Evolutionary conservation across 2,888 invertebrate genomes (phyloP), one percentile per base, ranked within the genome.

Genomic region (Aphodius sticticus): DNA sequence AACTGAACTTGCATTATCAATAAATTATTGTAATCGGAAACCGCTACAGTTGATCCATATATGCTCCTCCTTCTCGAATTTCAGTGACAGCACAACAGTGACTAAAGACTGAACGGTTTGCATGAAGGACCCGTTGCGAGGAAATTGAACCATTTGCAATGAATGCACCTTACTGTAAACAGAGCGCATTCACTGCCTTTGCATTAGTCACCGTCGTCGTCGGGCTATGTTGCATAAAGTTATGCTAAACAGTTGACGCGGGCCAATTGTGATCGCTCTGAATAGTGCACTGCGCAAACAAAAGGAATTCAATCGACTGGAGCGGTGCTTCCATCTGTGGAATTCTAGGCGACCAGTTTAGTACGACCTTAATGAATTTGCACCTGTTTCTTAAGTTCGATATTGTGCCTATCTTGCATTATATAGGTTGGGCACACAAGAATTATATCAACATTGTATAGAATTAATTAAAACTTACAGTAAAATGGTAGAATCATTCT

Each of bases 91-190:
- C 53, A 12, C 53, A 53, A 53, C 53, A 53, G 6, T 53, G 53
- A 26, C 53, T 9, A 5, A 53, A 53, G 38, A 38, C 53, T 9
- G 53, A 53, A 53, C 53, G 53, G 53, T 53, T 53, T 12, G 9
- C 53, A 53, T 9, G 53, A 7, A 12, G 9, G 4, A 53, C 53
- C 53, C 3, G 53, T 53, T 53, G 53, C 53, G 4, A 53, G 9
- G 53, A 53, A 53, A 53, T 53, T 53, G 12, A 53, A 53, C 53
- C 53, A 53, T 53, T 53, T 12, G 12, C 53, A 53, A 53, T 53
- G 53, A 53, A 53, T 53, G 53, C 53, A 53, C 53, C 53, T 53
- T 53, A 53, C 53, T 53, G 53, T 53, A 53, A 53, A 53, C 53
- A 53, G 7, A 12, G 53, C 53, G 53, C 53, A 26, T 26, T 26